Evolutionary conservation across 2,113 vertebrate genomes (phyloP).

Genomic region (Scatophagus argus): DNA sequence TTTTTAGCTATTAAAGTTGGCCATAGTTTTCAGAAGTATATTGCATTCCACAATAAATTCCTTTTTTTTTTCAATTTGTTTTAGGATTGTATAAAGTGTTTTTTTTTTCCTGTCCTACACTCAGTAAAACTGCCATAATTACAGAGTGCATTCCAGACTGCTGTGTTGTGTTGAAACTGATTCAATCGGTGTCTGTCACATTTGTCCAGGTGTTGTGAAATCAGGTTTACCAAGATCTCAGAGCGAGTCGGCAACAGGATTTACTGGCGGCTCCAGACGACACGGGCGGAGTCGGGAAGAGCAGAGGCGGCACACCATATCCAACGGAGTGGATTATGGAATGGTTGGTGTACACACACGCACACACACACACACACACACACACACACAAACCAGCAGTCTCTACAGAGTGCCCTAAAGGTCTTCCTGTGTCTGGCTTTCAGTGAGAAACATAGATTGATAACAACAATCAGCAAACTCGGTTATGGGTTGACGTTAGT

Average conservation of each 20-base stretch:
- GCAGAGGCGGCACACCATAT: constrained; percentile 94
- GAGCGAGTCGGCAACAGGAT: constrained; percentile 80
- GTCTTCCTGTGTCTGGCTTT: neutral
- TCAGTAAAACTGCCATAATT: neutral
- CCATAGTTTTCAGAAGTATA: neutral
- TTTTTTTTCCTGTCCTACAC: too few relatives aligned
- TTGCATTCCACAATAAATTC: neutral
- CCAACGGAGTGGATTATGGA: constrained; percentile 91
- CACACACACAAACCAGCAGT: constrained; percentile 1
- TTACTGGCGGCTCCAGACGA: constrained; percentile 72
- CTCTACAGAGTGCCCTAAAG: neutral
- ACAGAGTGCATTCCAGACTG: neutral
- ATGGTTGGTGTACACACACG: constrained; percentile 87
- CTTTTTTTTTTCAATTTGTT: constrained; percentile 1
- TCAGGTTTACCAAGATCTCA: constrained; percentile 81
- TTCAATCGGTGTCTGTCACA: constrained; percentile 17
- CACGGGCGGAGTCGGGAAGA: constrained; percentile 85
- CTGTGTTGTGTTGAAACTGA: neutral
- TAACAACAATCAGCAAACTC: neutral
- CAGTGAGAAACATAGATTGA: neutral
- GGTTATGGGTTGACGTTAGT: neutral
- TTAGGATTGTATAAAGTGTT: neutral
- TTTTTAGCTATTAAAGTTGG: neutral
- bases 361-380: constrained; percentile 1
- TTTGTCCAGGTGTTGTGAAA: constrained; percentile 73